These are phyloP conservation scores for Ophion costatus DNA, from an alignment of 2,888 invertebrate genomes.

Conservation along the genomic window DNA sequence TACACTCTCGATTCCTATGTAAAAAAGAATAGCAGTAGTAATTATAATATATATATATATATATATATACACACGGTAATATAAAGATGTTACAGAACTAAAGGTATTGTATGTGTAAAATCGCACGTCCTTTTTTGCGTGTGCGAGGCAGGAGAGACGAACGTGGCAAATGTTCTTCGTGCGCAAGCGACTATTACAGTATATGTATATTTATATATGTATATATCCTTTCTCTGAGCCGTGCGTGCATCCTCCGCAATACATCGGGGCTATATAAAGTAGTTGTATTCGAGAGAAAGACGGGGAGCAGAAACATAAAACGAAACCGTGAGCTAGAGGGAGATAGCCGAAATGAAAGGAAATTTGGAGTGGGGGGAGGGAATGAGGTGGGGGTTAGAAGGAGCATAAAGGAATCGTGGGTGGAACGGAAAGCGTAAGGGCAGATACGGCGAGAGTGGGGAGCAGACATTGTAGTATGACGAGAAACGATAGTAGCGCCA, in stretches of 20 bases:
- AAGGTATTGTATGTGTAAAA: slow-evolving; percentile 53
- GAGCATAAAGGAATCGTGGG: slow-evolving; percentile 58
- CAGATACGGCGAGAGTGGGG: slow-evolving; percentile 49
- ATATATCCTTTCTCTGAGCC: slow-evolving; percentile 60
- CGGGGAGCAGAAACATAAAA: slow-evolving; percentile 7
- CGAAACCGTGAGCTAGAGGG: slow-evolving; percentile 37
- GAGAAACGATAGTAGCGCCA: slow-evolving; percentile 32
- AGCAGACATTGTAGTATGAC: slow-evolving; percentile 23
- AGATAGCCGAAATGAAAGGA: slow-evolving; percentile 55
- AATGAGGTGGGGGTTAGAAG: not conserved
- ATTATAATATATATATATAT: slow-evolving; percentile 12
- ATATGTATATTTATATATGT: slow-evolving; percentile 47
- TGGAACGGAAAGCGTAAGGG: slow-evolving; percentile 53
- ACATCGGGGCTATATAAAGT: slow-evolving; percentile 56
- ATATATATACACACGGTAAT: slow-evolving; percentile 31
- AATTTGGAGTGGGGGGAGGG: slow-evolving; percentile 12
- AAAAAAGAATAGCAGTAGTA: slow-evolving; percentile 13
- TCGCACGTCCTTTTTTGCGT: slow-evolving; percentile 59
- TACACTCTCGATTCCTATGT: slow-evolving; percentile 57
- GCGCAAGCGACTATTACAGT: slow-evolving; percentile 65
- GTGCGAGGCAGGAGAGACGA: slow-evolving; percentile 62
- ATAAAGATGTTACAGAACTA: slow-evolving; percentile 52
- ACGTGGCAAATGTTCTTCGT: slow-evolving; percentile 64
- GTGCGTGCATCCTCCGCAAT: slow-evolving; percentile 67
- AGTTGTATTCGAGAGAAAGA: slow-evolving; percentile 56